Base-by-base conservation (phyloP, 92 coral and sea anemone species). In the Muricea muricata region DNA sequence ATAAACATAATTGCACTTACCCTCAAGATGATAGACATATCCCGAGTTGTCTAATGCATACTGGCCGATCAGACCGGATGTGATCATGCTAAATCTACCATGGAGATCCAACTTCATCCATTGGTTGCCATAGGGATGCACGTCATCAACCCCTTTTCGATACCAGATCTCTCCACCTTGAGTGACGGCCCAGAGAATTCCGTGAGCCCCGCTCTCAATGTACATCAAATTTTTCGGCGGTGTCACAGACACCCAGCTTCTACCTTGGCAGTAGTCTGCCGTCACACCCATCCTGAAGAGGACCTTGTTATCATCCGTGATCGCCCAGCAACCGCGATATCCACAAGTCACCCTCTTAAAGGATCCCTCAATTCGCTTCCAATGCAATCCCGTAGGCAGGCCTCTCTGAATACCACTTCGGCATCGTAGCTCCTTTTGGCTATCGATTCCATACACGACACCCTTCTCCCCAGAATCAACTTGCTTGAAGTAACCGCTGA, bases 291-390 rank as follows among this genome's bases (percentile, higher is more conserved):
- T n/a, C 46, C 83, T 56, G 52, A 56, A 78, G 54, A 6, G 18
- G 12, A 78, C 28, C 52, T 78, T 15, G 20, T 58, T 41, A 9
- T 18, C 25, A 1, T 26, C 2, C 34, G 69, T 58, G 24, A 78
- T 56, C 1, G 25, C 83, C 69, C 69, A 78, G 21, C 83, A 78
- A 9, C 83, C 83, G 3, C 50, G 15, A 6, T 42, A 58, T 3
- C 83, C 83, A 58, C 83, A 78, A 3, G 83, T 78, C 33, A 57
- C 83, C 31, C 58, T 70, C 15, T 78, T 58, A 35, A 56, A 78
- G 52, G 83, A 56, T 9, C 83, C 83, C 24, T 33, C 47, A 15
- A 78, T 78, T 11, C 35, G 83, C 58, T 56, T 33, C 83, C 83
- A 78, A 56, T 11, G 83, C 71, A 39, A 78, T 55, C 83, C 83